These are phyloP conservation scores for Nanorana parkeri DNA, from an alignment of 2,113 vertebrate species.

Conservation along the genomic window DNA sequence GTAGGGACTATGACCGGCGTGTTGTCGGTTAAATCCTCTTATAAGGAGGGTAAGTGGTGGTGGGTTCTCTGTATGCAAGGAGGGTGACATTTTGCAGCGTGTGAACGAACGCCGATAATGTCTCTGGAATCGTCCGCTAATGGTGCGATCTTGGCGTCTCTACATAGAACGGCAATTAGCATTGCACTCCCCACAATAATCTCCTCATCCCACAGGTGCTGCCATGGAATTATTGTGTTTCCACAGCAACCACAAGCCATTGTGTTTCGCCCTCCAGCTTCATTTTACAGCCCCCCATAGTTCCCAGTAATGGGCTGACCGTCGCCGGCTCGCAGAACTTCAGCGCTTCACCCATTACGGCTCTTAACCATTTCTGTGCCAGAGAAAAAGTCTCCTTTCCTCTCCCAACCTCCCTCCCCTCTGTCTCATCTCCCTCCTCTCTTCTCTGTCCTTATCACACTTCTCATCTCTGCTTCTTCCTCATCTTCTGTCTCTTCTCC, in stretches of 20 bases:
- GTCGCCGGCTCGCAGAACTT: not conserved
- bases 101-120: too few species aligned
- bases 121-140: too few species aligned
- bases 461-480: not conserved
- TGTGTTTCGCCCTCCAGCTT: constrained; percentile 5
- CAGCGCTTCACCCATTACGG: not conserved
- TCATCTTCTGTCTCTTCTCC: not conserved
- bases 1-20: too few species aligned
- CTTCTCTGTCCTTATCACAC: too few species aligned
- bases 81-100: too few species aligned
- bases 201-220: constrained; percentile 29
- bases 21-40: too few species aligned
- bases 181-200: constrained; percentile 9
- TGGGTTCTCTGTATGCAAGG: too few species aligned
- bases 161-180: constrained; percentile 1
- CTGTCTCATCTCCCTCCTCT: too few species aligned
- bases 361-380: constrained; percentile 8
- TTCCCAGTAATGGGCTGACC: not conserved
- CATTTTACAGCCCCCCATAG: constrained; percentile 1
- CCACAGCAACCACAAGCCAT: constrained; percentile 10
- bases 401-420: too few species aligned
- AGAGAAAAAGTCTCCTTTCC: too few species aligned
- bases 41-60: too few species aligned
- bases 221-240: constrained; percentile 36
- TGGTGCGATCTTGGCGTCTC: not conserved